Evolutionary conservation across 2,113 vertebrate species (phyloP).

Genomic region (Thalassarche chlororhynchos): DNA sequence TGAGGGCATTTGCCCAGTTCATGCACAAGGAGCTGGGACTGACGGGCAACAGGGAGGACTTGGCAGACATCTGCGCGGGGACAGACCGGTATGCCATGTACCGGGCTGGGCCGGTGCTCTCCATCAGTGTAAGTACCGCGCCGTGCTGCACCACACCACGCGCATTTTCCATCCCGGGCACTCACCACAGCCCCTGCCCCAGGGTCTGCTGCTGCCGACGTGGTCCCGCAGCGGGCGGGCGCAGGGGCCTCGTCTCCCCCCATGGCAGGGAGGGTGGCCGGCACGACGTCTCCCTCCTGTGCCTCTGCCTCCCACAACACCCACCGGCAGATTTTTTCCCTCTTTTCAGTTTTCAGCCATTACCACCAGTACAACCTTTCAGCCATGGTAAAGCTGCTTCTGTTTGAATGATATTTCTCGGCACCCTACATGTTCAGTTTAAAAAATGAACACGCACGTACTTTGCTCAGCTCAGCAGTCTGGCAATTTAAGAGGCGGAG

Average conservation of each 20-base stretch:
- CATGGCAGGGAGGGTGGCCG: rapidly evolving
- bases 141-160: rapidly evolving
- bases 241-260: rapidly evolving
- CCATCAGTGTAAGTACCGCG: constrained; percentile 78
- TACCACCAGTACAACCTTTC: neutral
- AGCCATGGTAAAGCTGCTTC: neutral
- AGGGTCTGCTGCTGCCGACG: rapidly evolving
- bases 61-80: constrained; percentile 81
- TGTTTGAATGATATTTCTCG: rapidly evolving
- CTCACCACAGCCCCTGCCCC: neutral
- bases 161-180: rapidly evolving
- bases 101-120: constrained; percentile 86
- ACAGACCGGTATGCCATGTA: constrained; percentile 87
- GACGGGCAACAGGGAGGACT: constrained; percentile 61
- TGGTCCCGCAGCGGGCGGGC: neutral
- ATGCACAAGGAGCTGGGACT: constrained; percentile 81
- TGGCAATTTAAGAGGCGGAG: neutral
- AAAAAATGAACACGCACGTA: rapidly evolving
- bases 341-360: neutral
- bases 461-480: neutral
- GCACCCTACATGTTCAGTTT: rapidly evolving
- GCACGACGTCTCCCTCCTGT: rapidly evolving
- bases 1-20: constrained; percentile 86
- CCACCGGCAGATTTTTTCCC: rapidly evolving
- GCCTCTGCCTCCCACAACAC: neutral